Percentiles rank a stretch among this genome's conserved stretches.
Evolutionary conservation across 2,888 invertebrate species (phyloP).

Genomic region (Steromphala cineraria): DNA sequence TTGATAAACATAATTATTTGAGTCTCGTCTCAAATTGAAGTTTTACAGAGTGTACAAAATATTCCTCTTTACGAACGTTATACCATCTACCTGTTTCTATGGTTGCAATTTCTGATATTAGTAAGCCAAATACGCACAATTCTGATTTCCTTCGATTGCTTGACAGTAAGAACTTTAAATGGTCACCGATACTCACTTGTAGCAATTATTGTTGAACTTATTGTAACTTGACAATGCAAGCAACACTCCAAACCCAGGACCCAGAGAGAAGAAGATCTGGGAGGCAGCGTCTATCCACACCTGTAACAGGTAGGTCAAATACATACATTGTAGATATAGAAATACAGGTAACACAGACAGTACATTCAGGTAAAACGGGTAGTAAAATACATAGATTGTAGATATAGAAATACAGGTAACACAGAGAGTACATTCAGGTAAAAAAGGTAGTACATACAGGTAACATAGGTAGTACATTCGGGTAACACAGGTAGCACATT

Average conservation of each 20-base stretch:
- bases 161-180: too few relatives aligned
- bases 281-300: slow-evolving; percentile 96
- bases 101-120: too few relatives aligned
- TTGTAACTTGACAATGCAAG: slow-evolving; percentile 93
- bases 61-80: too few relatives aligned
- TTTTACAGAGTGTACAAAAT: too few relatives aligned
- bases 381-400: too few relatives aligned
- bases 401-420: neutral
- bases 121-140: too few relatives aligned
- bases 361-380: neutral
- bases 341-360: neutral
- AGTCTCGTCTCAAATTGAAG: too few relatives aligned
- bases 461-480: neutral
- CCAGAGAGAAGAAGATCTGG: slow-evolving; percentile 94
- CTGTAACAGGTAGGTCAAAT: slow-evolving; percentile 74
- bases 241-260: slow-evolving; percentile 93
- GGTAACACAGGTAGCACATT: too few relatives aligned
- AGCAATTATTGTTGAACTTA: slow-evolving; percentile 91
- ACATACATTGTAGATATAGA: too few relatives aligned
- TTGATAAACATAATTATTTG: too few relatives aligned
- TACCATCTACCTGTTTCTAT: too few relatives aligned
- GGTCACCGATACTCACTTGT: slow-evolving; percentile 73
- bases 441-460: neutral
- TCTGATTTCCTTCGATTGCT: too few relatives aligned
- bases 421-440: neutral